Conservation (phyloP, 2,113 vertebrate species). For the Dermatemys mawii region DNA sequence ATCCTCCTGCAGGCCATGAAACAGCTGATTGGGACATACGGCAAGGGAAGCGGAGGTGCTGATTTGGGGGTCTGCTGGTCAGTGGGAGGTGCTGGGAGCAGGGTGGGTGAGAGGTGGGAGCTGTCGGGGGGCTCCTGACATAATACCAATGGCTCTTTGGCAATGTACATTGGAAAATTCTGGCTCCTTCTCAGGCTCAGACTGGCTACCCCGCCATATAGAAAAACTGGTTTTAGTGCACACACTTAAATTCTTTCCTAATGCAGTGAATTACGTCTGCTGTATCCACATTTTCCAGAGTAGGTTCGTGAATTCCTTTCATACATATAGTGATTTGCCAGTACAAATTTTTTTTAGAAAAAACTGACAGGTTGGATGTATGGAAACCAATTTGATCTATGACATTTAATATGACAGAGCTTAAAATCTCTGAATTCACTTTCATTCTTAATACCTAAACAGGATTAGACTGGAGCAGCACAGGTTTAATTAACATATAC, state of each 20-base stretch:
- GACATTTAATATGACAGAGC: conserved; percentile 67
- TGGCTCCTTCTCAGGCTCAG: too few relatives aligned
- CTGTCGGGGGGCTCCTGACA: too few relatives aligned
- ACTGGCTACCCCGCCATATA: neutral
- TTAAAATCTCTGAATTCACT: conserved; percentile 33
- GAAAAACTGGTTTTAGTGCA: neutral
- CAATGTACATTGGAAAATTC: too few relatives aligned
- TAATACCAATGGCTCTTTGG: too few relatives aligned
- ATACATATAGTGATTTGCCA: neutral
- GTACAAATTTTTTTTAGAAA: conserved; percentile 20
- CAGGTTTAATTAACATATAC: conserved; percentile 62
- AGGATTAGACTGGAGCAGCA: conserved; percentile 13
- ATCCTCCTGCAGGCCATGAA: too few relatives aligned
- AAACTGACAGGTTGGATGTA: conserved; percentile 17
- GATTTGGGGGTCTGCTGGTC: too few relatives aligned
- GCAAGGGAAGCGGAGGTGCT: too few relatives aligned
- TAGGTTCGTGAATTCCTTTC: neutral
- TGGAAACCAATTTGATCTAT: conserved; percentile 27
- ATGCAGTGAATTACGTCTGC: neutral
- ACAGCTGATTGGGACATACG: too few relatives aligned
- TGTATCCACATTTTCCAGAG: neutral
- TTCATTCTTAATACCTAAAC: conserved; percentile 35
- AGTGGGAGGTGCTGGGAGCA: too few relatives aligned
- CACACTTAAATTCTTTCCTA: neutral
- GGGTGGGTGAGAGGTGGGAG: too few relatives aligned